Evolutionary conservation across 2,888 invertebrate genomes (phyloP).

Genomic region (Dasysyrphus tricinctus): DNA sequence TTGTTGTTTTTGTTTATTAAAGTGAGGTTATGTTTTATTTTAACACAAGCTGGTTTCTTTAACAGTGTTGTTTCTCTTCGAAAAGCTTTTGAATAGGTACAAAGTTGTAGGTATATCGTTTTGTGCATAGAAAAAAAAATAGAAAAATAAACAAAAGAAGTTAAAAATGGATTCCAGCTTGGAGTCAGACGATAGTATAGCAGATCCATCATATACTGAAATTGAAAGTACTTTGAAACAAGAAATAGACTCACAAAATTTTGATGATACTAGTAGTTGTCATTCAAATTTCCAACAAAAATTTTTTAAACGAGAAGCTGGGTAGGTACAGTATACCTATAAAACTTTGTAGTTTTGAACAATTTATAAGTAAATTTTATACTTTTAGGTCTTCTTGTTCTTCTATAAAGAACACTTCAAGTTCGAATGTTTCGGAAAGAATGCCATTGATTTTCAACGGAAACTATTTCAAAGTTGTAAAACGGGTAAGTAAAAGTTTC

Average conservation of each 20-base stretch:
- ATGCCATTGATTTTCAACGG: slow-evolving; percentile 49
- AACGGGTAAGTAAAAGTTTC: slow-evolving; percentile 30
- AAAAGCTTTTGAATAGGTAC: no score
- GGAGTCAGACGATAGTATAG: slow-evolving; percentile 16
- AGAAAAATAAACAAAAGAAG: neutral
- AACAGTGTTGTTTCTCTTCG: neutral
- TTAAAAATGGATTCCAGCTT: slow-evolving; percentile 17
- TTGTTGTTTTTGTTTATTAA: neutral
- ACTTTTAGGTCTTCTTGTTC: neutral
- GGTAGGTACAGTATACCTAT: neutral
- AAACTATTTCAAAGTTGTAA: slow-evolving; percentile 60
- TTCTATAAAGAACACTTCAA: neutral
- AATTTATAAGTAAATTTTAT: neutral
- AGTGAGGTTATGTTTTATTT: neutral
- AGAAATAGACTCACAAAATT: neutral
- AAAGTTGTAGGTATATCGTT: neutral
- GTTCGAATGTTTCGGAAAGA: neutral
- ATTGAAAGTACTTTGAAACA: slow-evolving; percentile 7
- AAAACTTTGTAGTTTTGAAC: neutral
- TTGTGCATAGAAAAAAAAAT: neutral
- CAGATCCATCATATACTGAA: neutral
- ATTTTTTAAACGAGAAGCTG: neutral
- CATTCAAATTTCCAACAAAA: neutral
- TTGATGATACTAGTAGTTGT: neutral
- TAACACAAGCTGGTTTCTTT: neutral